These are phyloP conservation scores for Ivindomyrus marchei DNA, from an alignment of 2,113 vertebrate genomes.

Conservation along the genomic window DNA sequence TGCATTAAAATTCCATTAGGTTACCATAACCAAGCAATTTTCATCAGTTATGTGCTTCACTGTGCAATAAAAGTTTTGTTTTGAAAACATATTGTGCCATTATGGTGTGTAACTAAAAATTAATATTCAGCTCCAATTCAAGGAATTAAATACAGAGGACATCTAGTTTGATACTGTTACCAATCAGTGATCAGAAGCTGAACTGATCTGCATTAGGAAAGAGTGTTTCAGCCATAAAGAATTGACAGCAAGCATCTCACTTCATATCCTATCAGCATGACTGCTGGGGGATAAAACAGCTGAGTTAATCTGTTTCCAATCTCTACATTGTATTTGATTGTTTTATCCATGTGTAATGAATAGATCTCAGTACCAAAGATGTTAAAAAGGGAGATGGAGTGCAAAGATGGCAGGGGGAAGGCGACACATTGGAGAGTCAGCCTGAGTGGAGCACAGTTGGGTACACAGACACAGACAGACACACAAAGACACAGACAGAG, in stretches of 20 bases:
- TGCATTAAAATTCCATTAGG: not conserved
- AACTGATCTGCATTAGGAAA: not conserved
- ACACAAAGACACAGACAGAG: not conserved
- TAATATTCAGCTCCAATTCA: not conserved
- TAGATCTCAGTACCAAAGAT: not conserved
- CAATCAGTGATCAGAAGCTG: not conserved
- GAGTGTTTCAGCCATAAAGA: not conserved
- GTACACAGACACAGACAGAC: not conserved
- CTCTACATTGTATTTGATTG: not conserved
- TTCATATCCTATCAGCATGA: not conserved
- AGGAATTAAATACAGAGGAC: not conserved
- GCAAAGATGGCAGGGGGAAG: not conserved
- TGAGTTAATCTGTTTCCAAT: not conserved
- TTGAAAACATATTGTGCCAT: not conserved
- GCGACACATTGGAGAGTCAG: not conserved
- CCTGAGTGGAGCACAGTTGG: not conserved
- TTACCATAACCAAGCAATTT: not conserved
- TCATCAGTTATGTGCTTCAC: not conserved
- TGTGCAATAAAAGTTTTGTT: not conserved
- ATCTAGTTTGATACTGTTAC: not conserved
- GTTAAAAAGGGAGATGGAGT: not conserved
- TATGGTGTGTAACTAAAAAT: not conserved
- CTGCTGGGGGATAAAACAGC: not conserved
- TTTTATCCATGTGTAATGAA: not conserved
- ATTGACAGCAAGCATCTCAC: not conserved